Base-by-base conservation (phyloP, 2,113 vertebrate genomes). In the Zosterops borbonicus region DNA sequence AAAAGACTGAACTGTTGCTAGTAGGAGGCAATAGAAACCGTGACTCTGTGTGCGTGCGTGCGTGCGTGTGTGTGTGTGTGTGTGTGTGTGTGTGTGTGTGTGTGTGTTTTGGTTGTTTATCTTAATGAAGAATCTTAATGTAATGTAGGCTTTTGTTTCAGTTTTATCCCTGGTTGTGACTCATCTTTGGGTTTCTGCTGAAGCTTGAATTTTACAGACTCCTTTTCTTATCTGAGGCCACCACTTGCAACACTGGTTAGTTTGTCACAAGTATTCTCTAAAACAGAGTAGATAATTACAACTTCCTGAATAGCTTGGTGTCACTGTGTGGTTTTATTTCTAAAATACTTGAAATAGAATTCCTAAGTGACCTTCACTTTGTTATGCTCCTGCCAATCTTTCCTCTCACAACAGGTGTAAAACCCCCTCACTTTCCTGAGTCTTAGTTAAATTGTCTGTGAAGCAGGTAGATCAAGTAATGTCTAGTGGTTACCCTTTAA, bases 121-220 rank as follows among this genome's bases (percentile, higher is more conserved):
- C 88, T 96, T 96, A 94, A 95, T 88, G 64, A 90, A 77, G 74
- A 68, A 70, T 96, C 84, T 90, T 90, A 80, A 95, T 76, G 56
- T 39, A 89, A 29, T 29, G 27, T 83, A 74, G 75, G 71, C 67
- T 90, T 95, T 97, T 96, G 78, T 95, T 97, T 94, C 83, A 74
- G 28, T 91, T 92, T 92, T 95, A 95, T 80, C 64, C 64, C 62
- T 93, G 80, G 10, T 80, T 86, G 41, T 95, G 92, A 80, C 65
- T 96, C 78, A 79, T 89, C 68, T 46, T 93, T 62, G 60, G 53
- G 50, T 94, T 89, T 96, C 64, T 95, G 55, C 76, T 92, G 78
- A 92, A 92, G 55, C 71, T 77, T 91, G 75, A 93, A 88, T 85
- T 95, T 82, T 94, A 69, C 60, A 75, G 83, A 33, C 83, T 83